Evolutionary conservation across 2,888 invertebrate genomes (phyloP), one percentile per base, ranked within the genome.

Genomic region (Notodonta ziczac): DNA sequence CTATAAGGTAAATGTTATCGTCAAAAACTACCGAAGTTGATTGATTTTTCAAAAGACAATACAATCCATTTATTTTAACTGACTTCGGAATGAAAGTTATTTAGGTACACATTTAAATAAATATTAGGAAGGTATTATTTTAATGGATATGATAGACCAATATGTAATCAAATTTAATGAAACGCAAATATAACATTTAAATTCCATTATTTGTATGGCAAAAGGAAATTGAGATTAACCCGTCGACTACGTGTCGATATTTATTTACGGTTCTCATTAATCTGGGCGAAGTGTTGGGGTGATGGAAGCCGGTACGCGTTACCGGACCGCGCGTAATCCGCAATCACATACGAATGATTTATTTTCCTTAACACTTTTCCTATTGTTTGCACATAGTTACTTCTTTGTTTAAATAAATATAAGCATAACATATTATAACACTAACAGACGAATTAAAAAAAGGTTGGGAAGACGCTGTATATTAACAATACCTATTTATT

Each of bases 191-290:
- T 0, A n/a, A 8, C 50, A 50, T 50, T 50, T 16, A 16, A 16
- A 16, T n/a, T 56, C 0, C 16, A n/a, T 56, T 44, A 35, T 70
- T 66, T 66, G 57, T 64, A 60, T 55, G 58, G 54, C 39, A 54
- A 13, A 35, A 54, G 39, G 39, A 40, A 39, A 54, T 39, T 39
- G 14, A 39, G 61, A 56, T 32, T 24, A 57, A 39, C 56, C 53
- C 44, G 35, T 59, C 35, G 62, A 14, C 39, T 57, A 52, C 42
- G 53, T 61, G 35, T 58, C 67, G 62, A 67, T 70, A 71, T 73
- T 73, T 70, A 71, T 73, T 73, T 72, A 68, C 73, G 70, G 67
- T 60, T 50, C 59, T 66, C 73, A 78, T 78, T 76, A 74, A 74
- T 76, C 74, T 70, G 67, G 68, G 63, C 64, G 58, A 70, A 77